Evolutionary conservation across 2,797 vertebrate genomes (phyloP).

Genomic region (Pyrocephalus nanus): DNA sequence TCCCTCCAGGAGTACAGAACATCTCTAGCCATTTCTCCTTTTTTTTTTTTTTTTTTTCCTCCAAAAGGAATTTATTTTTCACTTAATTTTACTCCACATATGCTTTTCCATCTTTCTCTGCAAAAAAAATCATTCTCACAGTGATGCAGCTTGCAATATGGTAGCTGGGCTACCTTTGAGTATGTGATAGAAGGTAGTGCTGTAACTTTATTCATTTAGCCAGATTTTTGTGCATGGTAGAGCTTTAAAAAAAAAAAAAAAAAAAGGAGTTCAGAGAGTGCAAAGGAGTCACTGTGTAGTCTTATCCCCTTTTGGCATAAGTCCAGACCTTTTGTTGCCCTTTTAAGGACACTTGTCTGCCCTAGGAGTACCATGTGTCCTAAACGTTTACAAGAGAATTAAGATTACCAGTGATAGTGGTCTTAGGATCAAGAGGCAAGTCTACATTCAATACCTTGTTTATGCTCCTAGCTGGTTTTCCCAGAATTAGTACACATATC

Average conservation of each 20-base stretch:
- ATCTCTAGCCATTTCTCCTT: not conserved
- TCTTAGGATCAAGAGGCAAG: slow-evolving; percentile 41
- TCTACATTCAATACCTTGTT: slow-evolving; percentile 32
- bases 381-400: slow-evolving; percentile 18
- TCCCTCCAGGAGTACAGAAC: not conserved
- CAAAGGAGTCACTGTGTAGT: not conserved
- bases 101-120: not conserved
- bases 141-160: no score
- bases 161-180: not conserved
- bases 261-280: not conserved
- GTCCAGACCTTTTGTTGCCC: not conserved
- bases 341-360: slow-evolving; percentile 43
- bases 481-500: slow-evolving; percentile 36
- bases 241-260: not conserved
- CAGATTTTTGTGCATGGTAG: not conserved
- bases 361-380: slow-evolving; percentile 2
- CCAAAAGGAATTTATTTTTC: not conserved
- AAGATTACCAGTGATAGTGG: slow-evolving; percentile 28
- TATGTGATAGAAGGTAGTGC: not conserved
- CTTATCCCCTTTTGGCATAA: not conserved
- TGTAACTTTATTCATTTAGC: not conserved
- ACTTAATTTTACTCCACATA: not conserved
- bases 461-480: slow-evolving; percentile 35
- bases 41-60: fast-evolving
- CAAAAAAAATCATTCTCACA: not conserved